Evolutionary conservation across 2,797 vertebrate genomes (phyloP).

Genomic region (Loriculus beryllinus): DNA sequence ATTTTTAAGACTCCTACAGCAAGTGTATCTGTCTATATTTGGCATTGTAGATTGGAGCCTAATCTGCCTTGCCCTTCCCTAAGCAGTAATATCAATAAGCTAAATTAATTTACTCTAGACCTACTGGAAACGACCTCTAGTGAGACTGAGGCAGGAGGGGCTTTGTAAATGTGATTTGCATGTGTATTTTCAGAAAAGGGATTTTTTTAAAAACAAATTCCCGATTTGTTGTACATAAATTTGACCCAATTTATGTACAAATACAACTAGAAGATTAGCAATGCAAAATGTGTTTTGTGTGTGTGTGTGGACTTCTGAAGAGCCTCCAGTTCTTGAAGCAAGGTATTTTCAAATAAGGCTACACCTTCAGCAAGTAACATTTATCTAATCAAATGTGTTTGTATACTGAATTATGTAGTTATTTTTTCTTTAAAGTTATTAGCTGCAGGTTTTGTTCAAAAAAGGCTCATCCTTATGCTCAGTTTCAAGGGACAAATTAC

Average conservation of each 20-base stretch:
- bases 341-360: not conserved
- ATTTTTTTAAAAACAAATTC: not conserved
- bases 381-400: not conserved
- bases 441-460: not conserved
- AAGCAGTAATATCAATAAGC: not conserved
- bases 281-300: not conserved
- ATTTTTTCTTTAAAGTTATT: not conserved
- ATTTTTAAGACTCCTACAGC: not conserved
- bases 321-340: accelerated
- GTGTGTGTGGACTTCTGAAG: not conserved
- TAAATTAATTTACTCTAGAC: not conserved
- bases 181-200: not conserved
- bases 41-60: not conserved
- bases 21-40: not conserved
- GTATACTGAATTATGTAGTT: not conserved
- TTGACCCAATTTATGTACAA: not conserved
- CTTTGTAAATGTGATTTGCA: not conserved
- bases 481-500: not conserved
- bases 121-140: not conserved
- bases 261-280: not conserved
- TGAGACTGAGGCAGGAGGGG: not conserved
- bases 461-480: not conserved
- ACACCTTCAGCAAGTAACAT: not conserved
- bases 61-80: not conserved
- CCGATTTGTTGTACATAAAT: no score